Conservation (phyloP, 2,797 vertebrate genomes). For the Galaxias olidus region DNA sequence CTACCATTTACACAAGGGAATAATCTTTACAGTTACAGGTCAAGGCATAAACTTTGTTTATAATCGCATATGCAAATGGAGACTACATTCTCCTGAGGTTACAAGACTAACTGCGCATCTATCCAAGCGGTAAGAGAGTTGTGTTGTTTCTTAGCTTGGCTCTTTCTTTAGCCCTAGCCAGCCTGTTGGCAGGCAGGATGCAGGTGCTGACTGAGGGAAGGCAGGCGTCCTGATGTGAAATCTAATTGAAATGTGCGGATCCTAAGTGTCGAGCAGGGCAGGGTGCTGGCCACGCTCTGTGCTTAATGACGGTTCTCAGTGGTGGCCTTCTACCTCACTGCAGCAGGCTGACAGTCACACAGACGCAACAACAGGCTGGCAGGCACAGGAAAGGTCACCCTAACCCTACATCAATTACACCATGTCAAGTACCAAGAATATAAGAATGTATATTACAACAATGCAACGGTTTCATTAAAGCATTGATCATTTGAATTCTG, state of each 20-base stretch:
- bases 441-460: too few relatives aligned
- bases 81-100: too few relatives aligned
- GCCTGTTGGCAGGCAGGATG: conserved; percentile 49
- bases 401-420: conserved; percentile 71
- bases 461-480: conserved; percentile 67
- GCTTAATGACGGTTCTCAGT: conserved; percentile 75
- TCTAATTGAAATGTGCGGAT: conserved; percentile 83
- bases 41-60: too few relatives aligned
- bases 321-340: conserved; percentile 53
- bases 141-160: conserved; percentile 23
- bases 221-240: conserved; percentile 78
- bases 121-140: too few relatives aligned
- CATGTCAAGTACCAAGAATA: conserved; percentile 63
- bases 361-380: conserved; percentile 65
- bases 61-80: too few relatives aligned
- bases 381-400: conserved; percentile 72
- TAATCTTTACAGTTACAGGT: too few relatives aligned
- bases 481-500: conserved; percentile 58
- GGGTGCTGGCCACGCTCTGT: conserved; percentile 66
- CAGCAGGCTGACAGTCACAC: conserved; percentile 61
- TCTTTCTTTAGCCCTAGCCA: conserved; percentile 35
- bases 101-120: too few relatives aligned
- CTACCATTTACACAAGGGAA: too few relatives aligned
- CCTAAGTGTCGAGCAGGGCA: conserved; percentile 70
- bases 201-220: conserved; percentile 75